Evolutionary conservation across 2,888 invertebrate genomes (phyloP).

Genomic region (Drosophila melanosoma): DNA sequence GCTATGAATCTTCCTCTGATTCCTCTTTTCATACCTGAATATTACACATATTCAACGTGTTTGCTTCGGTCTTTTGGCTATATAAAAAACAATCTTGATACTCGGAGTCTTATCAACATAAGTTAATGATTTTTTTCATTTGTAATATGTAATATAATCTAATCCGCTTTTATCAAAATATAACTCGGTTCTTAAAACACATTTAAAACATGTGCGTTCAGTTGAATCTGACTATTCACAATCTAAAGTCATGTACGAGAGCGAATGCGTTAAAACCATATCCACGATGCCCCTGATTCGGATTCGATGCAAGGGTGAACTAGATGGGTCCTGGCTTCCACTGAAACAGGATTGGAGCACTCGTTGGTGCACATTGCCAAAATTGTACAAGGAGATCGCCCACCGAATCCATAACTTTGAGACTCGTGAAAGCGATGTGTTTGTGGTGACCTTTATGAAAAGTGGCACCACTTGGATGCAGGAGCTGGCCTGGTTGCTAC

Average conservation of each 20-base stretch:
- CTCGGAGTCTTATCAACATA: background rate
- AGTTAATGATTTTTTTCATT: background rate
- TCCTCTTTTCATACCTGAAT: background rate
- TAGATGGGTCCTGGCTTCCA: constrained; percentile 33
- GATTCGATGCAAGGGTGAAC: background rate
- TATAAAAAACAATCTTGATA: background rate
- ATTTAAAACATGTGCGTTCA: background rate
- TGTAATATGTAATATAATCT: background rate
- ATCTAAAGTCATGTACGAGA: constrained; percentile 14
- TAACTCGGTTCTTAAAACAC: background rate
- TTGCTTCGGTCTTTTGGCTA: background rate
- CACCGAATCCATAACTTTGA: constrained; percentile 47
- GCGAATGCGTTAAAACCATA: constrained; percentile 8
- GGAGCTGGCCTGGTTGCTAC: constrained; percentile 64
- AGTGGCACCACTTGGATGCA: constrained; percentile 73
- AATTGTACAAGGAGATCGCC: background rate
- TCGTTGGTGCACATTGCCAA: constrained; percentile 46
- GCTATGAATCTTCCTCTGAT: background rate
- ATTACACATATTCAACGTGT: background rate
- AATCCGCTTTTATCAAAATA: background rate
- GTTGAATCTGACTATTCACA: background rate
- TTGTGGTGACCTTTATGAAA: constrained; percentile 59
- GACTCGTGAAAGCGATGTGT: constrained; percentile 60
- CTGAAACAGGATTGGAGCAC: constrained; percentile 36
- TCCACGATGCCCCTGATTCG: background rate